phyloP scores from a whole-genome alignment of 2,888 invertebrate species.

The Caenorhabditis wallacei region DNA sequence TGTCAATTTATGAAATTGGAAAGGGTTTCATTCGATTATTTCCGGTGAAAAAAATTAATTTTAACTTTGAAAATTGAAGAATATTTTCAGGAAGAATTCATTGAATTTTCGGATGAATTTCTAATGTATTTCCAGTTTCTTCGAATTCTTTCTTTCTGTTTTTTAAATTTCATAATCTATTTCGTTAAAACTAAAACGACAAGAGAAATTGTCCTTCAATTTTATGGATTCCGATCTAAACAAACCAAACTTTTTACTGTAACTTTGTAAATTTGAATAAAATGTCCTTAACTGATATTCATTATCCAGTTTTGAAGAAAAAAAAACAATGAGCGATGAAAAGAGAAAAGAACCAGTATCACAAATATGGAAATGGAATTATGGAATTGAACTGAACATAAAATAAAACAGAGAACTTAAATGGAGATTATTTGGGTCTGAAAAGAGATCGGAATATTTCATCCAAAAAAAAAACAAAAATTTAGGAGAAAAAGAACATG shows the following conservation, averaged over 20 bases:
- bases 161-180: not conserved
- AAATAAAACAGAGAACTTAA: slow-evolving; percentile 1
- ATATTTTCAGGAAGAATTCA: not conserved
- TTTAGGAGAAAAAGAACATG: not conserved
- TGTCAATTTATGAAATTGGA: slow-evolving; percentile 2
- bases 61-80: not conserved
- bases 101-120: not conserved
- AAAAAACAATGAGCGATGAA: slow-evolving; percentile 5
- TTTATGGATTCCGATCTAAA: not conserved
- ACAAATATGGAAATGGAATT: not conserved
- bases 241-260: not conserved
- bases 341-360: slow-evolving; percentile 15
- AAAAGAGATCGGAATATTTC: slow-evolving; percentile 8
- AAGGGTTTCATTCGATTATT: not conserved
- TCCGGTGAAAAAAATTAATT: not conserved
- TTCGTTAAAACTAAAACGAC: slow-evolving; percentile 3
- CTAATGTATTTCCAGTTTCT: not conserved
- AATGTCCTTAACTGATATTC: not conserved
- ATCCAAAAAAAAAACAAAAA: too few relatives aligned
- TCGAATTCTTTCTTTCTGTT: slow-evolving; percentile 9
- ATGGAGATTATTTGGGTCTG: not conserved
- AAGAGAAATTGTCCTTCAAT: not conserved
- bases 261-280: not conserved
- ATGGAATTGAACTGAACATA: slow-evolving; percentile 13
- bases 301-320: not conserved